Evolutionary conservation across 2,113 vertebrate genomes (phyloP).

Genomic region (Nerophis lumbriciformis): DNA sequence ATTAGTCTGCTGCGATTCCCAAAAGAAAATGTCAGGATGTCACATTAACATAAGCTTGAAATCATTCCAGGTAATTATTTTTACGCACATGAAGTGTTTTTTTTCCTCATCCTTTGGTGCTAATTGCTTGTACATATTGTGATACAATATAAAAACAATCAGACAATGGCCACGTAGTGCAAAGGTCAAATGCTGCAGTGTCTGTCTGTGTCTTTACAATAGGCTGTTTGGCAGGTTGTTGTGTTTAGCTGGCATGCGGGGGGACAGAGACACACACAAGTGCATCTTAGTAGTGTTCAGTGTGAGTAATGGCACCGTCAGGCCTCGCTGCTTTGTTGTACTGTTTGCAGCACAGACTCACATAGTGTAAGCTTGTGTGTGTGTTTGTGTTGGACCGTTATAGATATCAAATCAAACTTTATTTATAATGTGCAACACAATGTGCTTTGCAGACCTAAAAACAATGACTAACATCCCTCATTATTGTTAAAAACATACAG

Average conservation of each 20-base stretch:
- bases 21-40: background rate
- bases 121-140: background rate
- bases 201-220: slow-evolving; percentile 2
- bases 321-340: slow-evolving; percentile 9
- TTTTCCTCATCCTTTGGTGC: background rate
- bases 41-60: slow-evolving; percentile 1
- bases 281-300: background rate
- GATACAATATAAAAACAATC: background rate
- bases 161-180: background rate
- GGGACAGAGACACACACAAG: background rate
- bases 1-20: background rate
- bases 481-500: too few species aligned
- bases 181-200: slow-evolving; percentile 5
- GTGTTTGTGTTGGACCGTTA: slow-evolving; percentile 1
- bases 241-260: slow-evolving; percentile 2
- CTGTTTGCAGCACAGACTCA: slow-evolving; percentile 12
- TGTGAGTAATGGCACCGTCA: background rate
- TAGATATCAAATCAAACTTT: slow-evolving; percentile 4
- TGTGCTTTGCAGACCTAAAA: too few species aligned
- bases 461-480: too few species aligned
- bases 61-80: slow-evolving; percentile 7
- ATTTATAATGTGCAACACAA: too few species aligned
- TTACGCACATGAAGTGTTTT: background rate
- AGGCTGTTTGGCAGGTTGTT: background rate
- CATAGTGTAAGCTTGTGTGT: background rate